Percentiles rank a stretch among this genome's conserved stretches.
These are phyloP conservation scores for Sycophila sp. DNA, from an alignment of 1,140 invertebrate species.

Conservation along the genomic window DNA sequence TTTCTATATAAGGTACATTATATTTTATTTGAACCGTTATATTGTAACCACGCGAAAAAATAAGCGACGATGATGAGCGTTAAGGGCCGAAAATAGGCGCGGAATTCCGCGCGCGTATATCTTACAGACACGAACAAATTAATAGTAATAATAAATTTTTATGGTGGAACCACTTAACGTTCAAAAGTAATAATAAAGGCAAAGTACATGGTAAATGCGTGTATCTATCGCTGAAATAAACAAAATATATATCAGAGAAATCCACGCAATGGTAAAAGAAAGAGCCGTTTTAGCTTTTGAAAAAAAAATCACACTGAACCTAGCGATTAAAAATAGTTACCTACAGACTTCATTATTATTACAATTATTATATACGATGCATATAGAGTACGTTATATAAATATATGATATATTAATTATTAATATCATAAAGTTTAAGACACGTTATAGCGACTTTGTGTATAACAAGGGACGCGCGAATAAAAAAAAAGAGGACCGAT, in stretches of 20 bases:
- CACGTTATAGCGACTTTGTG: slow-evolving; percentile 57
- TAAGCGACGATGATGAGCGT: background rate
- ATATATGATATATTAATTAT: slow-evolving; percentile 46
- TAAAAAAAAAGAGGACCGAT: slow-evolving; percentile 27
- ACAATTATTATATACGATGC: slow-evolving; percentile 51
- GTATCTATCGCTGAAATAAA: background rate
- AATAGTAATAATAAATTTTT: slow-evolving; percentile 17
- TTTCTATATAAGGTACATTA: too few species aligned
- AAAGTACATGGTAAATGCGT: background rate
- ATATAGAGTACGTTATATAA: slow-evolving; percentile 49
- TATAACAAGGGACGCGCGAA: slow-evolving; percentile 35
- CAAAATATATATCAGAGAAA: background rate
- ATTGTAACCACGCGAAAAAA: background rate
- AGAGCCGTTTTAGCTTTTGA: slow-evolving; percentile 41
- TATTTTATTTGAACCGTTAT: background rate
- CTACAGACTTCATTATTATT: slow-evolving; percentile 48
- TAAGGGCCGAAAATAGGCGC: background rate
- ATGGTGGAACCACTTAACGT: slow-evolving; percentile 14
- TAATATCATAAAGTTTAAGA: slow-evolving; percentile 57
- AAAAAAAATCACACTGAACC: slow-evolving; percentile 44
- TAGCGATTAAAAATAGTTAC: slow-evolving; percentile 43
- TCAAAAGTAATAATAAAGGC: background rate
- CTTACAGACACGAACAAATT: too few species aligned
- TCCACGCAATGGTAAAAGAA: background rate
- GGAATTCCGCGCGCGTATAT: too few species aligned